These are phyloP conservation scores for Prinia subflava DNA, from an alignment of 2,113 vertebrate species.

Conservation along the genomic window DNA sequence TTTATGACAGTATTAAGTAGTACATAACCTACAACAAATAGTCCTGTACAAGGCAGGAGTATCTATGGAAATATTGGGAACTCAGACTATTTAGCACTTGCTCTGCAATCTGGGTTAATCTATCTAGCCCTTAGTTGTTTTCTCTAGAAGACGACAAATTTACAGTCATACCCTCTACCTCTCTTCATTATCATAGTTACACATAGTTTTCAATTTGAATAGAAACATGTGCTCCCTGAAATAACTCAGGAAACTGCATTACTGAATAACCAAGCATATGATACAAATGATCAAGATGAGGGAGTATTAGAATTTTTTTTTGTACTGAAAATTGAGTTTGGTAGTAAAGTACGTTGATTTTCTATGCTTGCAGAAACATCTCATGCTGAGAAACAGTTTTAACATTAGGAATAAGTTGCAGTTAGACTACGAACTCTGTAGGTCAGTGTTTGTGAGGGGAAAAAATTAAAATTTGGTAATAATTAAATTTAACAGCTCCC, in stretches of 20 bases:
- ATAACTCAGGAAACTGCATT: slow-evolving; percentile 57
- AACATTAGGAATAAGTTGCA: slow-evolving; percentile 55
- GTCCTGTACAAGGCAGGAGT: slow-evolving; percentile 61
- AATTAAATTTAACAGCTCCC: slow-evolving; percentile 60
- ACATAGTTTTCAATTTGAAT: slow-evolving; percentile 49
- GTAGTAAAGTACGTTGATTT: slow-evolving; percentile 57
- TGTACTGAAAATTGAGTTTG: slow-evolving; percentile 38
- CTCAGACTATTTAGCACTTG: slow-evolving; percentile 16
- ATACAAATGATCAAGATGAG: slow-evolving; percentile 37
- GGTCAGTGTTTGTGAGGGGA: slow-evolving; percentile 31
- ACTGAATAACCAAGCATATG: slow-evolving; percentile 22
- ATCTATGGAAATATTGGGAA: slow-evolving; percentile 16
- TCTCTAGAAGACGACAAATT: slow-evolving; percentile 3
- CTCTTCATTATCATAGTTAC: slow-evolving; percentile 48
- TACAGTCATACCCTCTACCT: slow-evolving; percentile 32
- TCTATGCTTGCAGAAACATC: slow-evolving; percentile 61
- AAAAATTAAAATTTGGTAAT: slow-evolving; percentile 53
- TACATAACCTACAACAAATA: slow-evolving; percentile 73
- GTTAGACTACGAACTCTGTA: slow-evolving; percentile 51
- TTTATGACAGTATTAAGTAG: slow-evolving; percentile 76
- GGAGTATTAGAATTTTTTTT: slow-evolving; percentile 10
- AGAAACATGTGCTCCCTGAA: slow-evolving; percentile 64
- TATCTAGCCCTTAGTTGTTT: slow-evolving; percentile 46
- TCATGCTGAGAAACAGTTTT: slow-evolving; percentile 55
- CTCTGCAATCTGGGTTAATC: slow-evolving; percentile 17